Evolutionary conservation across 92 coral and sea anemone genomes (phyloP).

Genomic region (Palythoa caribaeorum): DNA sequence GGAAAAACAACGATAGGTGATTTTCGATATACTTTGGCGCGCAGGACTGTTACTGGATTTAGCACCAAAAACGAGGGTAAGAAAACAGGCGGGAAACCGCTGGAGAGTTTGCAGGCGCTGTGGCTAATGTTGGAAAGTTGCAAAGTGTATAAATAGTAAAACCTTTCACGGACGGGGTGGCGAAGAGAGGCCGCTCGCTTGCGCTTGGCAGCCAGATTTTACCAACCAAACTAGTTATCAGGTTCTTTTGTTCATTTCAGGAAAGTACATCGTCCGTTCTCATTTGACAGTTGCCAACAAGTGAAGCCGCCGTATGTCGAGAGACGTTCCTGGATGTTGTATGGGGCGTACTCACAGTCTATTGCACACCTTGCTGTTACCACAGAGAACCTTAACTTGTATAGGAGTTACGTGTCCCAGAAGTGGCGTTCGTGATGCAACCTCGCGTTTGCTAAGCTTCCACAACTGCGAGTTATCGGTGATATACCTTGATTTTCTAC

Average conservation of each 20-base stretch:
- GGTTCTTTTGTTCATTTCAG: constrained; percentile 36
- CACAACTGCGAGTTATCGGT: too few species aligned
- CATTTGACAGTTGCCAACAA: constrained; percentile 67
- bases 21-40: too few species aligned
- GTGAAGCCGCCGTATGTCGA: constrained; percentile 84
- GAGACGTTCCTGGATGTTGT: constrained; percentile 63
- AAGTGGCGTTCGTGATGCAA: constrained; percentile 45
- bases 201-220: not conserved
- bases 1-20: too few species aligned
- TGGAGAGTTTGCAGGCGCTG: too few species aligned
- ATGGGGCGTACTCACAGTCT: constrained; percentile 73
- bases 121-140: too few species aligned
- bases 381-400: constrained; percentile 52
- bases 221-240: not conserved
- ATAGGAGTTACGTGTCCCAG: constrained; percentile 59
- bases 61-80: too few species aligned
- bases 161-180: not conserved
- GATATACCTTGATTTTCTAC: too few species aligned
- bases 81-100: too few species aligned
- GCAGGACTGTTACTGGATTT: too few species aligned
- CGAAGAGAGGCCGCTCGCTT: not conserved
- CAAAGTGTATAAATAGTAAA: not conserved
- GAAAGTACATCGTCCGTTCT: constrained; percentile 73
- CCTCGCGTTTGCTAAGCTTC: not conserved
- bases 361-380: constrained; percentile 65